Evolutionary conservation across 2,888 invertebrate species (phyloP).

Genomic region (Erynnis tages): DNA sequence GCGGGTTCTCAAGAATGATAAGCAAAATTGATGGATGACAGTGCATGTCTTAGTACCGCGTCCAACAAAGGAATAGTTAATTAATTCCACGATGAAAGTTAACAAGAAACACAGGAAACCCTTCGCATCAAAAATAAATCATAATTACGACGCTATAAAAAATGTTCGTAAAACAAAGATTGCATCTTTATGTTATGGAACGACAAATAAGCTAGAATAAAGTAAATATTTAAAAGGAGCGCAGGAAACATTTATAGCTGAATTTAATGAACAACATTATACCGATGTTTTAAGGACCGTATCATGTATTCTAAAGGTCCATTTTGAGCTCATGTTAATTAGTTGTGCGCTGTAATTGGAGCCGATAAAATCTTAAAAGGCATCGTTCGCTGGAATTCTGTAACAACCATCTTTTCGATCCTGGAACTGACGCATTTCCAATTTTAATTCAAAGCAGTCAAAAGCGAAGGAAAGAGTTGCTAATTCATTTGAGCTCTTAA

Average conservation of each 20-base stretch:
- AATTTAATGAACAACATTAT: slow-evolving; percentile 20
- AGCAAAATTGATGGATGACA: slow-evolving; percentile 73
- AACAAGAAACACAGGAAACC: slow-evolving; percentile 52
- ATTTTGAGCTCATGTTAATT: slow-evolving; percentile 20
- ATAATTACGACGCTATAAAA: slow-evolving; percentile 45
- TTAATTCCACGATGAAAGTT: slow-evolving; percentile 71
- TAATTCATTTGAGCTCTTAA: slow-evolving; percentile 16
- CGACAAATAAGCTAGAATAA: slow-evolving; percentile 12
- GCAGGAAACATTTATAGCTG: not conserved
- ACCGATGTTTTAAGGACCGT: slow-evolving; percentile 19
- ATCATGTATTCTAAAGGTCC: slow-evolving; percentile 17
- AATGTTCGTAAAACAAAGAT: slow-evolving; percentile 33
- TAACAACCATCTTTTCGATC: slow-evolving; percentile 13
- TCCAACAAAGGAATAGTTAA: slow-evolving; percentile 70
- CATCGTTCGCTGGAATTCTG: slow-evolving; percentile 17
- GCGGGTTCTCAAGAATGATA: slow-evolving; percentile 57
- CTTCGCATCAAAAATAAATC: slow-evolving; percentile 49
- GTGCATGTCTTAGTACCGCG: slow-evolving; percentile 52
- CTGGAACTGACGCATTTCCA: slow-evolving; percentile 13
- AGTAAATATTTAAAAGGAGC: slow-evolving; percentile 17
- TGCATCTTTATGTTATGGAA: slow-evolving; percentile 28
- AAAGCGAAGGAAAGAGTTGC: slow-evolving; percentile 3
- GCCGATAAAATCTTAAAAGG: slow-evolving; percentile 26
- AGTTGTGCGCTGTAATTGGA: slow-evolving; percentile 20
- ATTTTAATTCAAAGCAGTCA: slow-evolving; percentile 16